Evolutionary conservation across 2,888 invertebrate species (phyloP).

Genomic region (Rhagonycha lutea): DNA sequence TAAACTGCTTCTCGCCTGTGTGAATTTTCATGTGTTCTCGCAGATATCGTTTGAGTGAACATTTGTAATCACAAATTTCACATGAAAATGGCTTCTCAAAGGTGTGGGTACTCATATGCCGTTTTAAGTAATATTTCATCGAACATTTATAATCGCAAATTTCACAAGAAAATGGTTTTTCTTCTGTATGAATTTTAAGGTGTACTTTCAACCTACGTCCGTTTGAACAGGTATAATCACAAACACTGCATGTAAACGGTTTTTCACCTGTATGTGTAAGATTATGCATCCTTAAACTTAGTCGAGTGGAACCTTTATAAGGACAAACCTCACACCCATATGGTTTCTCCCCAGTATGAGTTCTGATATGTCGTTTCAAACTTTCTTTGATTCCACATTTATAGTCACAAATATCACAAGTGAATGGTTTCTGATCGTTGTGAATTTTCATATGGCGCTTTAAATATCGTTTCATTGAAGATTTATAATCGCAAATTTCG

Average conservation of each 20-base stretch:
- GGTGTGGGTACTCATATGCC: neutral
- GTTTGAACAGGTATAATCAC: slow-evolving; percentile 9
- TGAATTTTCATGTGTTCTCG: neutral
- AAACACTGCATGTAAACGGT: slow-evolving; percentile 20
- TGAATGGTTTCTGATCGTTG: too few relatives aligned
- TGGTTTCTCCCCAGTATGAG: slow-evolving; percentile 14
- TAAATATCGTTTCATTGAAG: too few relatives aligned
- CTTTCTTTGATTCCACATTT: too few relatives aligned
- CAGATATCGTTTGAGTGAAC: neutral
- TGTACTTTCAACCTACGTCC: neutral
- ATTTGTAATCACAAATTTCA: neutral
- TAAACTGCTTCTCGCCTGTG: neutral
- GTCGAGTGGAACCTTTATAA: slow-evolving; percentile 14
- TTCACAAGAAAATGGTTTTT: too few relatives aligned
- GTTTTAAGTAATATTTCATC: neutral
- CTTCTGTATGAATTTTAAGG: neutral
- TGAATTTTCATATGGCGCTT: too few relatives aligned
- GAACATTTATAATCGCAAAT: neutral
- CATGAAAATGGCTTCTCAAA: neutral
- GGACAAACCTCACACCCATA: slow-evolving; percentile 19
- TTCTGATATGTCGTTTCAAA: too few relatives aligned
- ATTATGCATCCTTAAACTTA: slow-evolving; percentile 21
- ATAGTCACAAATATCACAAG: too few relatives aligned
- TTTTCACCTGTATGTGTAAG: slow-evolving; percentile 15
- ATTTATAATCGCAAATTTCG: too few relatives aligned